Percentiles rank a stretch among this genome's conserved stretches.
phyloP scores from a whole-genome alignment of 2,113 vertebrate genomes.

The Oreochromis aureus region DNA sequence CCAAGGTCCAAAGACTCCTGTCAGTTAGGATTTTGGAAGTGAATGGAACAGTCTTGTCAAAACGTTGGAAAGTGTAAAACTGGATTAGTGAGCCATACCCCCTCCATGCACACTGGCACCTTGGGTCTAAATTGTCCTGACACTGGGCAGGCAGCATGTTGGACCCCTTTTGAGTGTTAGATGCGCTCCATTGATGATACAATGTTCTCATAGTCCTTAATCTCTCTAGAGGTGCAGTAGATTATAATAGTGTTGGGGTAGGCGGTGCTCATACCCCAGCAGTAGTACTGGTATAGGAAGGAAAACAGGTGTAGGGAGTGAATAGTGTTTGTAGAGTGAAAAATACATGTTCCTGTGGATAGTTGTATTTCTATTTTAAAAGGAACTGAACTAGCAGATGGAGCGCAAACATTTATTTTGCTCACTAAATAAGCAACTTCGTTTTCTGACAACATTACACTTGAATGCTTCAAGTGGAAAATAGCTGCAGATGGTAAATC shows the following conservation, averaged over 20 bases:
- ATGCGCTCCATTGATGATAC: not conserved
- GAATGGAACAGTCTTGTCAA: constrained; percentile 51
- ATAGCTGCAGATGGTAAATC: not conserved
- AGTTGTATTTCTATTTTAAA: not conserved
- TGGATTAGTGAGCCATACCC: constrained; percentile 36
- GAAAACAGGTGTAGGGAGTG: not conserved
- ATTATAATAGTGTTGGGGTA: not conserved
- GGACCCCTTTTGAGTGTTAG: constrained; percentile 5
- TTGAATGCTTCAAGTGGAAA: not conserved
- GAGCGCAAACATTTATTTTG: not conserved
- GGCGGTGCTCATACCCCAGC: not conserved
- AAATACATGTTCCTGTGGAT: not conserved
- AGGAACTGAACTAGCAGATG: not conserved
- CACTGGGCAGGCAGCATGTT: constrained; percentile 23
- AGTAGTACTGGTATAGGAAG: not conserved
- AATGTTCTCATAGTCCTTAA: constrained; percentile 26
- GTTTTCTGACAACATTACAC: not conserved
- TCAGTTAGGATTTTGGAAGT: constrained; percentile 46
- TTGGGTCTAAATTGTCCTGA: constrained; percentile 36
- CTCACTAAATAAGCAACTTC: not conserved
- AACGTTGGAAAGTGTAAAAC: constrained; percentile 50
- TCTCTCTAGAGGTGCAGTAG: constrained; percentile 3
- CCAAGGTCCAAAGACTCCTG: constrained; percentile 15
- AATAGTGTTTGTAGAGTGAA: not conserved
- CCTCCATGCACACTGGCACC: constrained; percentile 2